phyloP scores from a whole-genome alignment of 23 tunicate genomes.

The Halocynthia roretzi region DNA sequence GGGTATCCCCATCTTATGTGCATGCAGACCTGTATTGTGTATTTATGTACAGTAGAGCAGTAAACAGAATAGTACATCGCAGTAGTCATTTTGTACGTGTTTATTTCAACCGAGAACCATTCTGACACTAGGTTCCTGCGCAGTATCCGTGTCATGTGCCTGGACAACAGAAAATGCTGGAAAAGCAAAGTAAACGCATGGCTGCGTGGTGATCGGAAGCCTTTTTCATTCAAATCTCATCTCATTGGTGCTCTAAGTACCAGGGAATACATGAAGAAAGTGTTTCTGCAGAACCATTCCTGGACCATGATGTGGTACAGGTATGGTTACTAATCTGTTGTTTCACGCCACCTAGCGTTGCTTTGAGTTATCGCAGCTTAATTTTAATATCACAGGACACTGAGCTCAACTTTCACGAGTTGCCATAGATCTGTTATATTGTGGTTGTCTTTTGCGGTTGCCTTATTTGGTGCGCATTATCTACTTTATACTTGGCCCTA shows the following conservation, averaged over 20 bases:
- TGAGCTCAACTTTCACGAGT: constrained; percentile 66
- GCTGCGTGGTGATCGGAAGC: constrained; percentile 84
- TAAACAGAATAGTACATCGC: no score
- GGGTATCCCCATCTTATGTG: no score
- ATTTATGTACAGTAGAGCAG: no score
- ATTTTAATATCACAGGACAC: constrained; percentile 20
- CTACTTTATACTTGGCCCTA: constrained; percentile 42
- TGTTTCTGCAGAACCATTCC: constrained; percentile 51
- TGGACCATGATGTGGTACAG: constrained; percentile 79
- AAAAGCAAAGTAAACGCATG: constrained; percentile 67
- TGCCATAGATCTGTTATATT: constrained; percentile 41
- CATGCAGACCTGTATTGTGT: no score
- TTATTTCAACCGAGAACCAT: no score
- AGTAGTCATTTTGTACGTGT: no score
- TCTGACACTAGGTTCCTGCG: constrained; percentile 42
- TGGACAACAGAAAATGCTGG: constrained; percentile 84
- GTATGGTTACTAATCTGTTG: constrained; percentile 18
- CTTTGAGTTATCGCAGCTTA: neutral
- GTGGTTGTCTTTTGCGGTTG: constrained; percentile 47
- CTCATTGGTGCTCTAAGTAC: constrained; percentile 77
- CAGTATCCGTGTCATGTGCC: constrained; percentile 67
- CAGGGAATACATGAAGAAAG: constrained; percentile 69
- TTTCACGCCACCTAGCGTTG: neutral
- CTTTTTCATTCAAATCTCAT: constrained; percentile 45
- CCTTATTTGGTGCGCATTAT: constrained; percentile 32